Conservation (phyloP, 2,113 vertebrate species). For the Chamaea fasciata region DNA sequence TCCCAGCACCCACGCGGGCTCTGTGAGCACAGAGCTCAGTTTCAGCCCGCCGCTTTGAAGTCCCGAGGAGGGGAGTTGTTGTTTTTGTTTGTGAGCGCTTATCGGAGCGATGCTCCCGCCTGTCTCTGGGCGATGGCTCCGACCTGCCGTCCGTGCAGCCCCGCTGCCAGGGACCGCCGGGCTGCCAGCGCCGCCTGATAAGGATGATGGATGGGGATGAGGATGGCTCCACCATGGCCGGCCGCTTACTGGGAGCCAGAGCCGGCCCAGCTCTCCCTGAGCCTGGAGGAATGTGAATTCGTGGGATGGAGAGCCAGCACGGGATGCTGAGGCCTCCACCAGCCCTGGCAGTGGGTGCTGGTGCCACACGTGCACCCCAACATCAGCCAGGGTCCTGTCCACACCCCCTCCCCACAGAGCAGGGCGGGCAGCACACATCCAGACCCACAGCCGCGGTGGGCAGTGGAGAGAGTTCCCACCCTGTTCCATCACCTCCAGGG, state of each 20-base stretch:
- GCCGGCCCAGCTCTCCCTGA: conserved; percentile 64
- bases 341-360: neutral
- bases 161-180: conserved; percentile 62
- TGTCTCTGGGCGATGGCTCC: conserved; percentile 54
- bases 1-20: neutral
- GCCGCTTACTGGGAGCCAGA: conserved; percentile 80
- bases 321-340: neutral
- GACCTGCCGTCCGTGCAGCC: conserved; percentile 44
- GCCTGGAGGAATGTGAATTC: conserved; percentile 55
- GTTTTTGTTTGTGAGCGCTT: conserved; percentile 80
- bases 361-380: neutral
- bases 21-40: conserved; percentile 48
- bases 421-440: neutral
- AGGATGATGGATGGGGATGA: conserved; percentile 90
- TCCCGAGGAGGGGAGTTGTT: conserved; percentile 73
- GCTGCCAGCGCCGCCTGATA: conserved; percentile 85
- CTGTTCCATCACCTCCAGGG: neutral
- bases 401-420: neutral
- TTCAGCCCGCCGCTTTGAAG: conserved; percentile 80
- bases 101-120: conserved; percentile 57
- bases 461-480: neutral
- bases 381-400: conserved; percentile 14
- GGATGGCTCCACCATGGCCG: conserved; percentile 86
- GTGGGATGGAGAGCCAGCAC: neutral
- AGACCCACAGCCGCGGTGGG: fast-evolving